Percentiles rank a stretch among this genome's conserved stretches.
phyloP scores from a whole-genome alignment of 1,140 invertebrate genomes.

The Drosophila ananassae region DNA sequence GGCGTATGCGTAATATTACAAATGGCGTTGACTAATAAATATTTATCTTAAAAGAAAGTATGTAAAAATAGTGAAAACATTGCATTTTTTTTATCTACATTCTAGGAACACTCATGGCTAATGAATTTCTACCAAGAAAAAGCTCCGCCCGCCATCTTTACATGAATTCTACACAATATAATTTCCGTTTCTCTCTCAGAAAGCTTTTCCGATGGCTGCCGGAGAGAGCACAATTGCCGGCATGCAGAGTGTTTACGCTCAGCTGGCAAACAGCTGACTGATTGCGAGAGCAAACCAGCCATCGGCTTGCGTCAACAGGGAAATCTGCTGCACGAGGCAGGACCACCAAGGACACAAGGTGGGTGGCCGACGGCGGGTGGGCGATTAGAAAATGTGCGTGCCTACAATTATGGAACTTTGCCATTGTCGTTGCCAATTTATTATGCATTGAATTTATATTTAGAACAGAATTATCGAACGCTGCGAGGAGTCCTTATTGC shows the following conservation, averaged over 20 bases:
- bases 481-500: conserved; percentile 19
- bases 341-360: conserved; percentile 29
- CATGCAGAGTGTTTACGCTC: conserved; percentile 59
- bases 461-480: conserved; percentile 16
- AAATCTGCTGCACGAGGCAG: neutral
- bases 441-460: conserved; percentile 37
- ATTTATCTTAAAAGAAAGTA: neutral
- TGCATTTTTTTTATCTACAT: neutral
- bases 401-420: conserved; percentile 53
- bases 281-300: neutral
- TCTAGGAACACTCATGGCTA: neutral
- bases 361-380: neutral
- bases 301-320: conserved; percentile 22
- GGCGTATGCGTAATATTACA: neutral
- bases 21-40: neutral
- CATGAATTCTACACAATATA: neutral
- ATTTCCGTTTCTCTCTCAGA: neutral
- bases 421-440: conserved; percentile 39
- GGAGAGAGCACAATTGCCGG: conserved; percentile 41
- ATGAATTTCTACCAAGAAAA: neutral
- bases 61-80: neutral
- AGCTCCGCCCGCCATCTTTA: conserved; percentile 1
- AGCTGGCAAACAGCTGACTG: conserved; percentile 57
- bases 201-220: neutral
- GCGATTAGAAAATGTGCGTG: conserved; percentile 35